These are phyloP conservation scores for Hanleya hanleyi DNA, from an alignment of 2,888 invertebrate genomes.

Conservation along the genomic window DNA sequence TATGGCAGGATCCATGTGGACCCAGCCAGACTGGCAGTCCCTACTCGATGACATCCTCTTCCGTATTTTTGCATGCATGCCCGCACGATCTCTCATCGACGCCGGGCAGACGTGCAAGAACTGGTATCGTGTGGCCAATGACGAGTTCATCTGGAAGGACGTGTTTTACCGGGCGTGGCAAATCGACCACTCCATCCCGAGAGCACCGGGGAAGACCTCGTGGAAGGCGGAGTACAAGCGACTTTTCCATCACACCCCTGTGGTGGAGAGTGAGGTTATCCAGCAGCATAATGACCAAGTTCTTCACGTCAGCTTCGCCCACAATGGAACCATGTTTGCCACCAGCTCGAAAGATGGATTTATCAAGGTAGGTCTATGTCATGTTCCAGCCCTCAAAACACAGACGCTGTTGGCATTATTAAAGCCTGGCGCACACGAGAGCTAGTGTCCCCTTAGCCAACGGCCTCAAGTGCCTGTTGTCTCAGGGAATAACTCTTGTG, in stretches of 20 bases:
- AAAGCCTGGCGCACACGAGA: too few relatives aligned
- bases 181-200: conserved; percentile 78
- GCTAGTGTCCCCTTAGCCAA: too few relatives aligned
- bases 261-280: conserved; percentile 73
- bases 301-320: conserved; percentile 88
- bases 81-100: conserved; percentile 78
- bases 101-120: conserved; percentile 79
- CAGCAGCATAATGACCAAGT: conserved; percentile 86
- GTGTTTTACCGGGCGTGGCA: conserved; percentile 82
- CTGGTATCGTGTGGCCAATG: conserved; percentile 81
- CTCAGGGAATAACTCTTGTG: too few relatives aligned
- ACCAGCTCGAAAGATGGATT: conserved; percentile 90
- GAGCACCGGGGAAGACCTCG: conserved; percentile 80
- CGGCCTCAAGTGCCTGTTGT: too few relatives aligned
- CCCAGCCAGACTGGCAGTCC: conserved; percentile 44
- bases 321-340: conserved; percentile 88
- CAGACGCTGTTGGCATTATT: neutral
- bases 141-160: conserved; percentile 85
- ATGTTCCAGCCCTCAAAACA: neutral
- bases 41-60: conserved; percentile 82
- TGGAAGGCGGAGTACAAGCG: conserved; percentile 86
- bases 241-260: conserved; percentile 81
- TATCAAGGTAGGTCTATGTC: conserved; percentile 81
- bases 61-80: conserved; percentile 80
- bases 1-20: neutral